Evolutionary conservation across 2,888 invertebrate species (phyloP), one percentile per base, ranked within the genome.

Genomic region (Hymenopus coronatus): DNA sequence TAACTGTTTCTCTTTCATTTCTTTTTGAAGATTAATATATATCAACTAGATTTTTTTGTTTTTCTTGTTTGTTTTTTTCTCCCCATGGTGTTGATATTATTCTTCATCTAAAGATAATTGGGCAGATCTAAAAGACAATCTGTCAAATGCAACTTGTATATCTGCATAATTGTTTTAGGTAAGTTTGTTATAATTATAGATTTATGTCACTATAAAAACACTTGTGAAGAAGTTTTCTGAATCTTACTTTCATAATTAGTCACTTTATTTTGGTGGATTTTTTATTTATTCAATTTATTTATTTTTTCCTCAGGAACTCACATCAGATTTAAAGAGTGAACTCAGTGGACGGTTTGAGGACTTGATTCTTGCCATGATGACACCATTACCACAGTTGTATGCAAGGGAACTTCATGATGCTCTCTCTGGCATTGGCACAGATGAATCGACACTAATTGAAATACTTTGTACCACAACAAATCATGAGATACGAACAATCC

Each of bases 291-390:
- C n/a, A n/a, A n/a, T n/a, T n/a, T n/a, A n/a, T n/a, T n/a, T n/a
- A n/a, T n/a, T 87, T 70, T 83, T 33, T 40, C 86, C 84, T 25
- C 85, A 89, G 89, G 91, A 94, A 91, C 94, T 98, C 40, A 95
- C 97, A 85, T 96, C 96, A 83, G 97, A 98, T 91, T 93, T 98
- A 91, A 98, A 97, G 93, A 97, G 97, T 91, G 98, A 99, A 93
- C 95, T 98, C 28, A 96, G 96, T 91, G 98, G 98, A 6, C 96
- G 97, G 92, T 98, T 98, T 92, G 97, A 98, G 92, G 96, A 97
- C 90, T 94, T 97, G 0, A 92, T 98, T 0, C 94, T 98, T 12
- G 97, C 97, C 0, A 93, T 98, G 90, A 97, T 98, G 96, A 97
- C 97, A 33, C 97, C 97, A 0, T 94, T 97, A 85, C 96, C 97